These are phyloP conservation scores for Ochotona princeps DNA, from an alignment of 2,113 vertebrate genomes.

Conservation along the genomic window DNA sequence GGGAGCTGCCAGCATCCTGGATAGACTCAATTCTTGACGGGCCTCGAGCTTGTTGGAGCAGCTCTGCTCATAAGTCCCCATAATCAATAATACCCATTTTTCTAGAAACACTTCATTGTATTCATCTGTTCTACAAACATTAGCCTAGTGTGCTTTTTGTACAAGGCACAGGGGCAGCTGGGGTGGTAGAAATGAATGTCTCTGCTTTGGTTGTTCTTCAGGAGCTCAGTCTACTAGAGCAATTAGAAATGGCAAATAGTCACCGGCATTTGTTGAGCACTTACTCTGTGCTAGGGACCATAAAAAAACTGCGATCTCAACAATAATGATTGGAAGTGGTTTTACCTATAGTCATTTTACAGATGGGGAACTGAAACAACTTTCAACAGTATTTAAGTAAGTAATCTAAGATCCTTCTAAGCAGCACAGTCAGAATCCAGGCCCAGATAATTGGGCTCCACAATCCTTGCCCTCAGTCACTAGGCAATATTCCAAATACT, in stretches of 20 bases:
- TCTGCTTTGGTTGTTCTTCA: background rate
- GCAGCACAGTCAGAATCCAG: background rate
- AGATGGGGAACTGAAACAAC: background rate
- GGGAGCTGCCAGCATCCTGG: background rate
- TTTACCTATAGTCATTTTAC: slow-evolving; percentile 24
- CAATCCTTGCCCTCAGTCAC: background rate
- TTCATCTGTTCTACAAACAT: slow-evolving; percentile 26
- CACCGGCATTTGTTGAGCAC: background rate
- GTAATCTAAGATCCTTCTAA: slow-evolving; percentile 4
- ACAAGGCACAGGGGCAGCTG: background rate
- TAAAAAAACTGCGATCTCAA: slow-evolving; percentile 32
- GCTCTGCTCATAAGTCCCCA: background rate
- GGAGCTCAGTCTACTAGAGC: background rate
- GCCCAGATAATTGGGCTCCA: background rate
- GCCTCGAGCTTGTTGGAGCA: background rate
- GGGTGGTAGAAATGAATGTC: background rate
- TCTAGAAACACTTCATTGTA: slow-evolving; percentile 37
- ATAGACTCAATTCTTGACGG: background rate
- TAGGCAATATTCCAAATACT: background rate
- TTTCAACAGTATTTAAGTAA: slow-evolving; percentile 32
- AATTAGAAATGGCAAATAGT: slow-evolving; percentile 47
- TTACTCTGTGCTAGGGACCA: background rate
- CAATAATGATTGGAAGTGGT: background rate
- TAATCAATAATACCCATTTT: slow-evolving; percentile 18
- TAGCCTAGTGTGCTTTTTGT: slow-evolving; percentile 1